Percentiles rank a stretch among this genome's conserved stretches.
Conservation (phyloP, 2,113 vertebrate species). For the Gambusia affinis region DNA sequence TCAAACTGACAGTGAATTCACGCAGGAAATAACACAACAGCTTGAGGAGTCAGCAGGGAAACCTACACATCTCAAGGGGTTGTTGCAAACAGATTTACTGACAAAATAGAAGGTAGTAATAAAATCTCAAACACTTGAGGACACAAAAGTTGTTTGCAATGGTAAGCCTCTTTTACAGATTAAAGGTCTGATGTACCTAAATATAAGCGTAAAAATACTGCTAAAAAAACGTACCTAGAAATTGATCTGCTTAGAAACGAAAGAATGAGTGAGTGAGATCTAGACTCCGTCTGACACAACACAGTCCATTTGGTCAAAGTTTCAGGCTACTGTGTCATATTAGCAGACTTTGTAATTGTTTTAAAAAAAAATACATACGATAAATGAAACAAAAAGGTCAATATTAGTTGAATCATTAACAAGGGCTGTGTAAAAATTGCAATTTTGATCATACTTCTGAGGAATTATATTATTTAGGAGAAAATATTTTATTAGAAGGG, state of each 20-base stretch:
- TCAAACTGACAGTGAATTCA: slow-evolving; percentile 36
- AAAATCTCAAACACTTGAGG: not conserved
- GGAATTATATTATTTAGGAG: too few species aligned
- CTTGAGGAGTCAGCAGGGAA: slow-evolving; percentile 17
- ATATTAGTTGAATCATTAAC: too few species aligned
- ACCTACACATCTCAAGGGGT: too few species aligned
- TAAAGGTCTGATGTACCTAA: not conserved
- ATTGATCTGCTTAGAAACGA: not conserved
- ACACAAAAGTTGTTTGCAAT: not conserved
- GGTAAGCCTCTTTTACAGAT: not conserved
- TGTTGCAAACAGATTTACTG: too few species aligned
- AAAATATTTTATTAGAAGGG: too few species aligned
- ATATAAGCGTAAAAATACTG: not conserved
- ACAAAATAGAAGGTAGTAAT: not conserved
- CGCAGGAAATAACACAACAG: slow-evolving; percentile 44
- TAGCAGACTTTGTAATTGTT: too few species aligned
- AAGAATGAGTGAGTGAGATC: not conserved
- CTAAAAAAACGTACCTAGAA: not conserved
- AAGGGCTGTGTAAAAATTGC: too few species aligned
- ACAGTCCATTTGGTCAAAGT: not conserved
- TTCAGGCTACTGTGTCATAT: too few species aligned
- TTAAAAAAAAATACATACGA: too few species aligned
- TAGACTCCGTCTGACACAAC: not conserved
- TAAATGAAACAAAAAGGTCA: too few species aligned
- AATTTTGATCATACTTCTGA: too few species aligned